These are phyloP conservation scores for Dipus sagitta DNA, from an alignment of 2,797 vertebrate genomes.

Conservation along the genomic window DNA sequence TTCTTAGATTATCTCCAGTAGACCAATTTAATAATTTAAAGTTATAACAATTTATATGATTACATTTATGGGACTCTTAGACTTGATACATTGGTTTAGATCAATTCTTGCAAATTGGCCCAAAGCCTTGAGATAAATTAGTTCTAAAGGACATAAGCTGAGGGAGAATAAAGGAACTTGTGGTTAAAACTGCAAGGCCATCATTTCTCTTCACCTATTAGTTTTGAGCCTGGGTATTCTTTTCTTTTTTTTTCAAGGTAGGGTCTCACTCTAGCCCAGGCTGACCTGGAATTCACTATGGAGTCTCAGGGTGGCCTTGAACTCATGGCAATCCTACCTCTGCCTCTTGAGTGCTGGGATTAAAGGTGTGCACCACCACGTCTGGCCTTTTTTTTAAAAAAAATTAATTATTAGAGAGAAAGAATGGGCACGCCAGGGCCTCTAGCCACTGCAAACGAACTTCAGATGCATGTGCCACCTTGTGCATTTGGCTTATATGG, in stretches of 20 bases:
- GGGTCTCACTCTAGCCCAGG: too few relatives aligned
- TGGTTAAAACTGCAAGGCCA: not conserved
- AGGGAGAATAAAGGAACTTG: constrained; percentile 33
- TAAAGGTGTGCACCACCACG: too few relatives aligned
- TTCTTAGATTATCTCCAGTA: not conserved
- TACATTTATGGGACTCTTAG: constrained; percentile 10
- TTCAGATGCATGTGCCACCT: too few relatives aligned
- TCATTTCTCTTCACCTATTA: not conserved
- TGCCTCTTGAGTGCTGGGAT: too few relatives aligned
- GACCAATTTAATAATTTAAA: constrained; percentile 45
- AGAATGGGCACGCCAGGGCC: too few relatives aligned
- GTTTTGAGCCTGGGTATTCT: not conserved
- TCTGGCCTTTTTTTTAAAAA: too few relatives aligned
- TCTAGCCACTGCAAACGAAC: too few relatives aligned
- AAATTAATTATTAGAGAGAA: too few relatives aligned
- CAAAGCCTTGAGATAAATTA: constrained; percentile 18
- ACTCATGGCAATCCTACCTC: too few relatives aligned
- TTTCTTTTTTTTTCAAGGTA: not conserved
- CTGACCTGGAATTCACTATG: too few relatives aligned
- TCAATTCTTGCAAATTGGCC: not conserved
- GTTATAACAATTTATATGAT: constrained; percentile 16
- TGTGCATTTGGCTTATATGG: too few relatives aligned
- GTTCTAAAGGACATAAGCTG: not conserved
- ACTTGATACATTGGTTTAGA: constrained; percentile 9
- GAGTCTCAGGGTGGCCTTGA: too few relatives aligned